Percentiles rank a stretch among this genome's conserved stretches.
phyloP scores from a whole-genome alignment of 1,140 invertebrate species.

The Drosophila bipectinata region DNA sequence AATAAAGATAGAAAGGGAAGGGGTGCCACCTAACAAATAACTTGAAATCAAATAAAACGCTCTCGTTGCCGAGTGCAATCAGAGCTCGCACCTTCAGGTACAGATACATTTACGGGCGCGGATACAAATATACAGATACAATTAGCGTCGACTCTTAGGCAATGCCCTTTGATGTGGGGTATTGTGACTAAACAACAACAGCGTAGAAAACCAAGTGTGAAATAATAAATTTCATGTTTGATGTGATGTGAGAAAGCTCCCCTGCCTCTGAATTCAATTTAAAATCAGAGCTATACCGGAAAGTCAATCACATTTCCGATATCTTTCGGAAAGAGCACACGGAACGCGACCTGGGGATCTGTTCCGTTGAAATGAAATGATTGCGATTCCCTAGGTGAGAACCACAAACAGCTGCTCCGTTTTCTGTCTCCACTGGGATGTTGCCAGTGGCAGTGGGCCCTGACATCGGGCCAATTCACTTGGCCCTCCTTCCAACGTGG shows the following conservation, averaged over 20 bases:
- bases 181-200: slow-evolving; percentile 44
- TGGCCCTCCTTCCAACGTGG: slow-evolving; percentile 30
- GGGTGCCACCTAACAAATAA: slow-evolving; percentile 23
- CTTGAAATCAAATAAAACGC: slow-evolving; percentile 69
- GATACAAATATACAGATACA: slow-evolving; percentile 32
- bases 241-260: not conserved
- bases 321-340: not conserved
- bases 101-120: slow-evolving; percentile 20
- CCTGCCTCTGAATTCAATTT: slow-evolving; percentile 32
- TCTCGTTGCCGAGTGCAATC: slow-evolving; percentile 56
- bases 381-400: slow-evolving; percentile 18
- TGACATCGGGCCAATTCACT: slow-evolving; percentile 23
- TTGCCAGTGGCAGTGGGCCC: slow-evolving; percentile 7
- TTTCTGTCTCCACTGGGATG: not conserved
- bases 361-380: not conserved
- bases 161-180: slow-evolving; percentile 64
- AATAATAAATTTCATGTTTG: slow-evolving; percentile 27
- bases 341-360: not conserved
- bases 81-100: slow-evolving; percentile 64
- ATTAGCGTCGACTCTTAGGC: slow-evolving; percentile 62
- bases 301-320: slow-evolving; percentile 41
- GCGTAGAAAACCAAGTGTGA: slow-evolving; percentile 45
- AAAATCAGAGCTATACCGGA: slow-evolving; percentile 25
- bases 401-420: slow-evolving; percentile 9
- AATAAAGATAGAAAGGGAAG: slow-evolving; percentile 27